Conservation (phyloP, 2,888 invertebrate genomes). For the Amphipoea oculea region DNA sequence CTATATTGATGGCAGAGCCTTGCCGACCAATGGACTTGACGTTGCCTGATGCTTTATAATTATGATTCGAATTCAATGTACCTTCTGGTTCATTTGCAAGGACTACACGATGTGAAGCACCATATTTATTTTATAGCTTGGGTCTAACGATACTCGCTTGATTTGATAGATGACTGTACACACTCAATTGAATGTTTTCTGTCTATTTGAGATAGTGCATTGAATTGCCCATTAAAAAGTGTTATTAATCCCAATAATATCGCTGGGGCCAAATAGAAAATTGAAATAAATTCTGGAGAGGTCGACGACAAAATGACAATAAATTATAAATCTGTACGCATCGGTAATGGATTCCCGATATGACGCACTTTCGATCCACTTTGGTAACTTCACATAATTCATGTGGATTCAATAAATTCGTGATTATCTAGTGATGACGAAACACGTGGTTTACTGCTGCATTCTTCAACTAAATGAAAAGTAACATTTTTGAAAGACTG, state of each 20-base stretch:
- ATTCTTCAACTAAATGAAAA: constrained; percentile 30
- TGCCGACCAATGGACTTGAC: constrained; percentile 56
- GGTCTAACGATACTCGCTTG: constrained; percentile 4
- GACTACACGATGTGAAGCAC: constrained; percentile 40
- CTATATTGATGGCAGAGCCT: constrained; percentile 77
- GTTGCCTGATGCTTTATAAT: constrained; percentile 68
- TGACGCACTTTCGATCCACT: constrained; percentile 68
- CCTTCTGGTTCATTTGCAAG: constrained; percentile 56
- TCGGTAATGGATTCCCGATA: constrained; percentile 65
- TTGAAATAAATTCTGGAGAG: constrained; percentile 56
- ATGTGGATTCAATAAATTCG: constrained; percentile 58
- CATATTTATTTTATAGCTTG: constrained; percentile 38
- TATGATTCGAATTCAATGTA: constrained; percentile 69
- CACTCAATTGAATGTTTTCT: neutral
- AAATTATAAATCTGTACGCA: constrained; percentile 63
- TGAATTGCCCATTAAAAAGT: constrained; percentile 49
- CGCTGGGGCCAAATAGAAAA: constrained; percentile 43
- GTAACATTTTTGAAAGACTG: neutral
- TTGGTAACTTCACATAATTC: constrained; percentile 63
- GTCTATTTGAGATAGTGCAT: constrained; percentile 38
- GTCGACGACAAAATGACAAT: constrained; percentile 55
- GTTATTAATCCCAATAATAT: constrained; percentile 48
- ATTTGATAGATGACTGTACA: no score
- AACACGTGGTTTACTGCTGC: constrained; percentile 43
- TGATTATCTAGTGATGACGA: constrained; percentile 59